These are phyloP conservation scores for Labrus mixtus DNA, from an alignment of 2,113 vertebrate species.

Conservation along the genomic window DNA sequence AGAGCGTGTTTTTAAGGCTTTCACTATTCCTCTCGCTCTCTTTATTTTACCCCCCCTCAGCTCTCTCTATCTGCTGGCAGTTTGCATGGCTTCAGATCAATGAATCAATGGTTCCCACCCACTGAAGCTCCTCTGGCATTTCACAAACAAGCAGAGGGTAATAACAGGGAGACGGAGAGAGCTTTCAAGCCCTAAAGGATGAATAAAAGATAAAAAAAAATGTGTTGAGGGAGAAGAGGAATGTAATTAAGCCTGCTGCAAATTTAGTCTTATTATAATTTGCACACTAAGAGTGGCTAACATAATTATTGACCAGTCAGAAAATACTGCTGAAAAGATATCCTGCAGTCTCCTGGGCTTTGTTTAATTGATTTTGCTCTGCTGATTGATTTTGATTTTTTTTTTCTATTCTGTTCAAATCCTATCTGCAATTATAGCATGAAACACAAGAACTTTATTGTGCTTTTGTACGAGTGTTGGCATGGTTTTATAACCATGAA, in stretches of 20 bases:
- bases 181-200: slow-evolving; percentile 29
- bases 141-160: slow-evolving; percentile 51
- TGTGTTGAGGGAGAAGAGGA: slow-evolving; percentile 1
- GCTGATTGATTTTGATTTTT: slow-evolving; percentile 13
- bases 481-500: slow-evolving; percentile 8
- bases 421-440: slow-evolving; percentile 10
- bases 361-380: slow-evolving; percentile 38
- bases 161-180: slow-evolving; percentile 24
- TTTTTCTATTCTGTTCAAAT: background rate
- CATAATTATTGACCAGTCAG: slow-evolving; percentile 29
- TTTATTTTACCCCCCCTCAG: slow-evolving; percentile 38
- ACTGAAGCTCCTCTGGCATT: slow-evolving; percentile 58
- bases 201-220: slow-evolving; percentile 52
- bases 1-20: slow-evolving; percentile 34
- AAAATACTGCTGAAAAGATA: background rate
- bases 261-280: background rate
- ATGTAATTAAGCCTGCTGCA: slow-evolving; percentile 28
- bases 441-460: background rate
- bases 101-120: slow-evolving; percentile 65
- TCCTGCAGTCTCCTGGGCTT: background rate
- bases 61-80: slow-evolving; percentile 13
- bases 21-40: slow-evolving; percentile 2
- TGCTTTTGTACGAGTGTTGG: background rate
- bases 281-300: background rate
- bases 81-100: slow-evolving; percentile 66